Evolutionary conservation across 2,113 vertebrate genomes (phyloP).

Genomic region (Mustelus asterias): DNA sequence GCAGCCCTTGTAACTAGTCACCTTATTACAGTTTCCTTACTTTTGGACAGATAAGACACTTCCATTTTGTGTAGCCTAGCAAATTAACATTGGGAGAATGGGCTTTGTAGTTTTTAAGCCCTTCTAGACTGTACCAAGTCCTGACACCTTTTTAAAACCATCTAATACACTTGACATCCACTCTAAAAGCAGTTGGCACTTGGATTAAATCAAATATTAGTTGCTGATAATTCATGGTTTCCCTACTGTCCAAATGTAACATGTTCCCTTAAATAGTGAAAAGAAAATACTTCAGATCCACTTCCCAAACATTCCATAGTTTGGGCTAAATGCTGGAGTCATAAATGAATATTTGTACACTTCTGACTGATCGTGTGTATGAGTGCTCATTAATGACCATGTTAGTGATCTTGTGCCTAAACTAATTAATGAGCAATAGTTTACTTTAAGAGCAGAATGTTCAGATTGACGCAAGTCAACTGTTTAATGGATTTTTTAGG

Average conservation of each 20-base stretch:
- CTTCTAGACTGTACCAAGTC: background rate
- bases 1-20: background rate
- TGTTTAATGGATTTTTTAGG: conserved; percentile 7
- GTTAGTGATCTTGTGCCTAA: conserved; percentile 29
- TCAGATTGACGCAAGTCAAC: conserved; percentile 18
- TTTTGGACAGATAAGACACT: background rate
- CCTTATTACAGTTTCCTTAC: too few species aligned
- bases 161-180: background rate
- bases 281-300: background rate
- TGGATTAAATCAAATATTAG: background rate
- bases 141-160: background rate
- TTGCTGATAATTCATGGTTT: background rate
- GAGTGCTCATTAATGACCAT: conserved; percentile 32
- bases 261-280: background rate
- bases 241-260: background rate
- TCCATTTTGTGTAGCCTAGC: background rate
- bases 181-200: conserved; percentile 3
- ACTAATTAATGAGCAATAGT: conserved; percentile 27
- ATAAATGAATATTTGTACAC: conserved; percentile 11
- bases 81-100: background rate
- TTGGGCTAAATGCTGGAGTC: conserved; percentile 34
- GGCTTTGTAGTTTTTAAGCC: background rate
- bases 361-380: conserved; percentile 4
- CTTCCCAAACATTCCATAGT: conserved; percentile 34
- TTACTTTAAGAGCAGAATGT: conserved; percentile 26